Conservation (phyloP, 2,888 invertebrate species). For the Napeogenes sylphis region DNA sequence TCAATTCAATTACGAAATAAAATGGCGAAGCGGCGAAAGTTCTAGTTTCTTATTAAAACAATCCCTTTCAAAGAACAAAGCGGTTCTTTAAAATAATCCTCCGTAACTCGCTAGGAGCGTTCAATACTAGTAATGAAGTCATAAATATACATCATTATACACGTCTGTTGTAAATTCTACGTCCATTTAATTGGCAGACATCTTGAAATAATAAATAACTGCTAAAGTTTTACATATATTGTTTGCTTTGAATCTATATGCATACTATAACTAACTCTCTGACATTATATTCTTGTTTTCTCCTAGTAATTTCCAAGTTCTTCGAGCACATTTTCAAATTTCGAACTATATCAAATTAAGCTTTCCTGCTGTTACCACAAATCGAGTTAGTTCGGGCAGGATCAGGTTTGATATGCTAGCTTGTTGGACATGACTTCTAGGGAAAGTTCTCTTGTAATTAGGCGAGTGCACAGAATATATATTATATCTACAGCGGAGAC, state of each 20-base stretch:
- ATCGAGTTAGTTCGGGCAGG: too few species aligned
- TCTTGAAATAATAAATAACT: background rate
- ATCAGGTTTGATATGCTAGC: slow-evolving; percentile 3
- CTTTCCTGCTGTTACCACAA: too few species aligned
- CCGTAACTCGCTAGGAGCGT: slow-evolving; percentile 30
- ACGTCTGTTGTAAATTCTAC: slow-evolving; percentile 18
- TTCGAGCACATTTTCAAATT: too few species aligned
- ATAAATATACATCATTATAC: slow-evolving; percentile 25
- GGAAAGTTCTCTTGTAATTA: slow-evolving; percentile 23
- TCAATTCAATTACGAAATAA: slow-evolving; percentile 71
- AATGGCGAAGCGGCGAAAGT: slow-evolving; percentile 56
- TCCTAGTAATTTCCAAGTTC: too few species aligned
- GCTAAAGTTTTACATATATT: too few species aligned
- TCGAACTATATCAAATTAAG: too few species aligned
- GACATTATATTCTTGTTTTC: too few species aligned
- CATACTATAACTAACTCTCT: too few species aligned
- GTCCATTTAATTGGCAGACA: slow-evolving; percentile 12
- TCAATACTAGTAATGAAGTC: slow-evolving; percentile 23
- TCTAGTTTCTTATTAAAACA: slow-evolving; percentile 65
- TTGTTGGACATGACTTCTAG: slow-evolving; percentile 15
- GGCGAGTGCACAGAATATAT: slow-evolving; percentile 22
- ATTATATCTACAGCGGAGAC: slow-evolving; percentile 18
- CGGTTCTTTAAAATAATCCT: slow-evolving; percentile 68
- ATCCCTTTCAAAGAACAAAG: slow-evolving; percentile 64
- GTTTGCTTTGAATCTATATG: too few species aligned